Evolutionary conservation across 2,888 invertebrate species (phyloP).

Genomic region (Galeruca laticollis): DNA sequence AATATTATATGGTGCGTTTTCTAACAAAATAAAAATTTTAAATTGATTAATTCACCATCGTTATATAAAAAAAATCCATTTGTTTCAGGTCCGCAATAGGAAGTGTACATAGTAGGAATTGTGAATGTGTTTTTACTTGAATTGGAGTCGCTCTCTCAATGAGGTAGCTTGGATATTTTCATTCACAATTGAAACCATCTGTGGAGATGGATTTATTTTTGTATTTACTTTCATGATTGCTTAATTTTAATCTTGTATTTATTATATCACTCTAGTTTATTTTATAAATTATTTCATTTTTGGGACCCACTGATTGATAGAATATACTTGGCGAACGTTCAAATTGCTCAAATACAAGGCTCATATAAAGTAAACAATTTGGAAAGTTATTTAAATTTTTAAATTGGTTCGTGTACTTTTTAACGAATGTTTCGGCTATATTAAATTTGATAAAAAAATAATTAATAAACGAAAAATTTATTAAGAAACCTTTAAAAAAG

Average conservation of each 20-base stretch:
- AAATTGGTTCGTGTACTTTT: too few species aligned
- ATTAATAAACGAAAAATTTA: too few species aligned
- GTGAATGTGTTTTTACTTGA: constrained; percentile 14
- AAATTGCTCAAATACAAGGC: background rate
- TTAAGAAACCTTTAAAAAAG: too few species aligned
- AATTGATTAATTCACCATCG: too few species aligned
- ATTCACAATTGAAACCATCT: background rate
- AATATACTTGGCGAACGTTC: background rate
- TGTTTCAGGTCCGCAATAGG: constrained; percentile 5
- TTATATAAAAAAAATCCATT: background rate
- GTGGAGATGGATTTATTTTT: background rate
- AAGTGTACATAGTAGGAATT: constrained; percentile 18
- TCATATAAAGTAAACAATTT: too few species aligned
- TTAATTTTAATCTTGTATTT: background rate
- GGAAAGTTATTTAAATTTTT: too few species aligned
- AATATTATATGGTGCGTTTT: too few species aligned
- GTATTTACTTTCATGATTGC: background rate
- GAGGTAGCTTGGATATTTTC: background rate
- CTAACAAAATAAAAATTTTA: too few species aligned
- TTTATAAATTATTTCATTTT: background rate
- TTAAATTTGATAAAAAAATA: too few species aligned
- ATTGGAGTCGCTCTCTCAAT: background rate
- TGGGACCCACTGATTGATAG: background rate
- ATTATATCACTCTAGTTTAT: background rate
- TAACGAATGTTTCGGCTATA: too few species aligned